phyloP scores from a whole-genome alignment of 2,797 vertebrate genomes.

The Aldrovandia affinis region DNA sequence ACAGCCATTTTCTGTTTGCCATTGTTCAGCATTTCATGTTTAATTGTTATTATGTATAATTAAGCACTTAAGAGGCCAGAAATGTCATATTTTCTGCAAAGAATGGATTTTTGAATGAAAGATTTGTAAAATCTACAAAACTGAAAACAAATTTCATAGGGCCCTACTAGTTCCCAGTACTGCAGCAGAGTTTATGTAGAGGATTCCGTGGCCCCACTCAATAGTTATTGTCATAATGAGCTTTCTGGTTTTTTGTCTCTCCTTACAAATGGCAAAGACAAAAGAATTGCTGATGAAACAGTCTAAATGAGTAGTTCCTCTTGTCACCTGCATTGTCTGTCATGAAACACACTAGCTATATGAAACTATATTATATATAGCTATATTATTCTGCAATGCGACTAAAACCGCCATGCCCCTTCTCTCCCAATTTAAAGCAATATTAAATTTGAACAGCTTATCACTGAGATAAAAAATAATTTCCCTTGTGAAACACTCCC shows the following conservation, averaged over 20 bases:
- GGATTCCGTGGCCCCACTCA: not conserved
- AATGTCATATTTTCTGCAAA: too few relatives aligned
- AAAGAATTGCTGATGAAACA: not conserved
- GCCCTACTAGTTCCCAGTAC: not conserved
- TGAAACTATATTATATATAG: too few relatives aligned
- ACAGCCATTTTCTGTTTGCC: too few relatives aligned
- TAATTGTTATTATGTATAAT: too few relatives aligned
- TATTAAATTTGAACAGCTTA: not conserved
- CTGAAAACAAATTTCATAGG: too few relatives aligned
- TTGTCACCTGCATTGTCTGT: not conserved
- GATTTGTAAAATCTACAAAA: too few relatives aligned
- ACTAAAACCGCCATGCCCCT: not conserved
- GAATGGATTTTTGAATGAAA: too few relatives aligned
- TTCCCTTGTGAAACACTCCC: not conserved
- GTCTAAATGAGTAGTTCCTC: not conserved
- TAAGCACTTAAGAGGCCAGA: too few relatives aligned
- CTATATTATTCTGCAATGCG: not conserved
- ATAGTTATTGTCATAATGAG: not conserved
- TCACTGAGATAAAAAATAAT: not conserved
- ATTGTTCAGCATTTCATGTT: too few relatives aligned
- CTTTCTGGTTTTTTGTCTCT: constrained; percentile 4
- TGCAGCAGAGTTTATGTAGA: not conserved
- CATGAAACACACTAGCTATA: not conserved
- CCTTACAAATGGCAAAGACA: constrained; percentile 10
- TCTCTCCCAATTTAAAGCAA: not conserved